Evolutionary conservation across 2,888 invertebrate species (phyloP).

Genomic region (Branchipolynoe longqiensis): DNA sequence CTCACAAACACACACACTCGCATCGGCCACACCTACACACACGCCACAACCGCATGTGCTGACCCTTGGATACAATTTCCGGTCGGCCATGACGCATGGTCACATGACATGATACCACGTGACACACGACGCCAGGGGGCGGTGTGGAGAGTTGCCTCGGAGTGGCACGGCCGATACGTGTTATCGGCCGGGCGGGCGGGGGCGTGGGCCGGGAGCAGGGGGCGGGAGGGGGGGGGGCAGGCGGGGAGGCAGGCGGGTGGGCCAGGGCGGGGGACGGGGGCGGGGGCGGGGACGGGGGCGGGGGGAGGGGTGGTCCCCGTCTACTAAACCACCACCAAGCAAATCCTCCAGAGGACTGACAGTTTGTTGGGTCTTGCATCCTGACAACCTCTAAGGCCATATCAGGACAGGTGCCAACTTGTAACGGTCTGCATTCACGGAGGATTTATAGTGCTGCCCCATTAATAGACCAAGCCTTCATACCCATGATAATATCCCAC

Average conservation of each 20-base stretch:
- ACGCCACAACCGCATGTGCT: constrained; percentile 7
- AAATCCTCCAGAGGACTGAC: no score
- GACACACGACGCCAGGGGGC: constrained; percentile 40
- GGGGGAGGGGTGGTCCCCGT: not conserved
- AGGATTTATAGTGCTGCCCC: no score
- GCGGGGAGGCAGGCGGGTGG: not conserved
- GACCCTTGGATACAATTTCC: constrained; percentile 55
- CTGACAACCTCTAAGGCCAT: not conserved
- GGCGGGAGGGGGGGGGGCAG: not conserved
- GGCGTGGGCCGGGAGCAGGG: constrained; percentile 4
- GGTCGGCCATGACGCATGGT: constrained; percentile 50
- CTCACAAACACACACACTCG: no score
- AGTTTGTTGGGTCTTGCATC: no score
- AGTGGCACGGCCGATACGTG: not conserved
- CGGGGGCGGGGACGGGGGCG: not conserved
- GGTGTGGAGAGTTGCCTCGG: not conserved
- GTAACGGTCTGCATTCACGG: no score
- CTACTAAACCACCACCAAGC: no score
- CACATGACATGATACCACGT: constrained; percentile 55
- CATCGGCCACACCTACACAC: not conserved
- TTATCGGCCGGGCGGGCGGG: constrained; percentile 12
- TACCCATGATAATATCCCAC: no score
- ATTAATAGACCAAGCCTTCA: no score
- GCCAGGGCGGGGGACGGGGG: not conserved
- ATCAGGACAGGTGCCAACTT: not conserved